Base-by-base conservation (phyloP, 2,113 vertebrate species). In the Lagopus leucura region DNA sequence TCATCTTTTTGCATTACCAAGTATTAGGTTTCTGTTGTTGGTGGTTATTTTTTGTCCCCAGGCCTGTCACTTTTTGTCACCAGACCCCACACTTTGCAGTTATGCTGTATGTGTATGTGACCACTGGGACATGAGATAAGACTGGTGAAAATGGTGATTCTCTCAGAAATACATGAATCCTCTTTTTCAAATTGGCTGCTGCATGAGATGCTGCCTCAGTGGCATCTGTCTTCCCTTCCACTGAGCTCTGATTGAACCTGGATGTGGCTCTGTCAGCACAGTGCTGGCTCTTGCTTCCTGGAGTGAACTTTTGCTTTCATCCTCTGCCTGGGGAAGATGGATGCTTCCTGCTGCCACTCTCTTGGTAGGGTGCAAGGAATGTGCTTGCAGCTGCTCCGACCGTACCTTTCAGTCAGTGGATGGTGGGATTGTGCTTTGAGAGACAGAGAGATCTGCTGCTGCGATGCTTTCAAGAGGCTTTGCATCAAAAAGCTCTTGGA, bases 221-320 rank as follows among this genome's bases (percentile, higher is more conserved):
- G 88, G 47, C 78, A 84, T 34, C 88, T 84, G 65, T 82, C 61
- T 91, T 87, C 11, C 27, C 87, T 94, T 94, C 70, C 66, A 34
- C 32, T 91, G 88, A 89, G 78, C 79, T 93, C 54, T 69, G 79
- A 82, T 90, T 93, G 86, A 82, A 85, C 79, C 71, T 79, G 87
- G 52, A 50, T 25, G 32, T 71, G 64, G 34, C 78, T 87, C 8
- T 71, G 78, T 9, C 66, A 75, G 70, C 27, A 11, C 28, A 32
- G 55, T n/a, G 55, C 55, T 57, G 55, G 28, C 30, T 7, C 55
- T 57, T 57, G 34, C 47, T 52, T 87, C 61, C 61, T 52, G 66
- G 67, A 74, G 84, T 71, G 85, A 66, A 47, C 43, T 42, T 75
- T 42, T 82, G 42, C 90, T 94, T 94, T 92, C 61, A 84, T 92